Conservation (phyloP, 2,113 vertebrate genomes). For the Suricata suricatta region DNA sequence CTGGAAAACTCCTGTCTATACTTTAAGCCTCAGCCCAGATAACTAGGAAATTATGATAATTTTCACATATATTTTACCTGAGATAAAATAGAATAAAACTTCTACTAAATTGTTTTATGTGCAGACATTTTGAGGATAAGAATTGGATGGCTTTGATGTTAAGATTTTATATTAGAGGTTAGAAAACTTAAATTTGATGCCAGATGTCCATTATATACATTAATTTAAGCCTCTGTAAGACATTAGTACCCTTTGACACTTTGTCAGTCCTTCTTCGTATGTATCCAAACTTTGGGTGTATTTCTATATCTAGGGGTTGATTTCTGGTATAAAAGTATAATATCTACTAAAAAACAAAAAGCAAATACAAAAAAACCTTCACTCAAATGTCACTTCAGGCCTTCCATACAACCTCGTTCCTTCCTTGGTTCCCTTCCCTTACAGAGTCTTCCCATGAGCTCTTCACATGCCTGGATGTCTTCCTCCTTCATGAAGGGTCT, state of each 20-base stretch:
- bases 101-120: not conserved
- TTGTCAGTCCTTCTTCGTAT: not conserved
- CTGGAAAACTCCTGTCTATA: not conserved
- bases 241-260: not conserved
- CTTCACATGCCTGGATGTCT: too few species aligned
- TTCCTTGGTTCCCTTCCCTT: not conserved
- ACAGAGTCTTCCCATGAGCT: not conserved
- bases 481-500: not conserved
- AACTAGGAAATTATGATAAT: not conserved
- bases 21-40: not conserved
- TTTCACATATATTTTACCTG: not conserved
- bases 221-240: not conserved
- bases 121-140: not conserved
- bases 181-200: not conserved
- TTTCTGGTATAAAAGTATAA: not conserved
- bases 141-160: not conserved
- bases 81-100: not conserved
- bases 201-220: not conserved
- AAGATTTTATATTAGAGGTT: not conserved
- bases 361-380: too few species aligned
- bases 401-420: not conserved
- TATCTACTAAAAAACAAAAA: not conserved
- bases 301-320: not conserved
- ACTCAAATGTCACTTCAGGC: not conserved
- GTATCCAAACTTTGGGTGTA: not conserved